Percentiles rank a stretch among this genome's conserved stretches.
phyloP scores from a whole-genome alignment of 1,140 invertebrate genomes.

The Armadillidium nasatum region DNA sequence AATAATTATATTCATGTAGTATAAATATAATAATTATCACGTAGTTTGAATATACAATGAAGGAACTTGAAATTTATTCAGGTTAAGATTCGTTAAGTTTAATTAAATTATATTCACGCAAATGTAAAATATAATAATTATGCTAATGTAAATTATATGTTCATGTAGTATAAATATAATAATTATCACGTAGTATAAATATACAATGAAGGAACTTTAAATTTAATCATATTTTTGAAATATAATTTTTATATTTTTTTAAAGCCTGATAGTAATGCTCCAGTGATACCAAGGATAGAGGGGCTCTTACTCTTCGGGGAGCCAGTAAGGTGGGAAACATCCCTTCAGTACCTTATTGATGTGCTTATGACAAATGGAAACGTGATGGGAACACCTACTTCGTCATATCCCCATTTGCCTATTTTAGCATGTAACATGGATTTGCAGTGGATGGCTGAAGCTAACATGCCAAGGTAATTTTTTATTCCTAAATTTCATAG shows the following conservation, averaged over 20 bases:
- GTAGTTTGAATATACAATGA: too few species aligned
- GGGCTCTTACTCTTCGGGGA: slow-evolving; percentile 63
- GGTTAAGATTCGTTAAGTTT: slow-evolving; percentile 50
- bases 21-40: too few species aligned
- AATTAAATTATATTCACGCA: too few species aligned
- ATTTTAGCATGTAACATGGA: slow-evolving; percentile 66
- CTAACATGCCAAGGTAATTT: slow-evolving; percentile 56
- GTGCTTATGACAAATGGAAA: slow-evolving; percentile 62
- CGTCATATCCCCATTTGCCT: slow-evolving; percentile 61
- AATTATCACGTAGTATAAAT: too few species aligned
- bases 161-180: too few species aligned
- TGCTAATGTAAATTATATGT: neutral
- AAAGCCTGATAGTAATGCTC: slow-evolving; percentile 29
- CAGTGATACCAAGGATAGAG: slow-evolving; percentile 53
- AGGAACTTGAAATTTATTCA: too few species aligned
- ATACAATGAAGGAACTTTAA: too few species aligned
- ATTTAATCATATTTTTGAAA: too few species aligned
- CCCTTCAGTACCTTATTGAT: slow-evolving; percentile 63
- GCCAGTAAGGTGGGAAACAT: slow-evolving; percentile 61
- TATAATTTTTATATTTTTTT: neutral
- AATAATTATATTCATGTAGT: too few species aligned
- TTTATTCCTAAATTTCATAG: neutral
- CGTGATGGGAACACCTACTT: slow-evolving; percentile 31
- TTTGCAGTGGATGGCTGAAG: slow-evolving; percentile 64
- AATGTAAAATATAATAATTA: too few species aligned